A percentile compares a stretch with the other conserved stretches of the same genome.
phyloP scores from a whole-genome alignment of 1,140 invertebrate genomes.

The Zophobas morio region DNA sequence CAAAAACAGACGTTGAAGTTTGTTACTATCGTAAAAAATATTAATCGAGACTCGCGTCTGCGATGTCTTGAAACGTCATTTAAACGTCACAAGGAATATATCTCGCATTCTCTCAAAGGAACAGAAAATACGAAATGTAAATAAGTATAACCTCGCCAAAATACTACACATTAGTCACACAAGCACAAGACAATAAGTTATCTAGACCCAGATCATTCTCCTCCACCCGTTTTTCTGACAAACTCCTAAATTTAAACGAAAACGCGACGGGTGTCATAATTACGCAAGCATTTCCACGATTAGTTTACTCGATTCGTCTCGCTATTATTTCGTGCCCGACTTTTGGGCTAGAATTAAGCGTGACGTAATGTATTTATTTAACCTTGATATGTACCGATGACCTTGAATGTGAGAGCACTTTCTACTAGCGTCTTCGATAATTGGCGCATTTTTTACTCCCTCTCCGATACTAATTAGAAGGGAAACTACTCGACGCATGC shows the following conservation, averaged over 20 bases:
- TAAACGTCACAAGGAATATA: constrained; percentile 30
- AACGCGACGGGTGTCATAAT: constrained; percentile 6
- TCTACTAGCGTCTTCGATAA: no score
- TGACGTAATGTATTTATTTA: no score
- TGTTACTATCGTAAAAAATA: constrained; percentile 29
- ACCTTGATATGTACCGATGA: no score
- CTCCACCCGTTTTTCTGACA: constrained; percentile 8
- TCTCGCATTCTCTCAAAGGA: constrained; percentile 36
- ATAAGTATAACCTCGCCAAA: constrained; percentile 28
- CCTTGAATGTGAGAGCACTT: no score
- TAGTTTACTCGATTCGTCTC: no score
- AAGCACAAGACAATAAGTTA: constrained; percentile 27
- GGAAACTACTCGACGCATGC: no score
- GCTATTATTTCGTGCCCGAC: no score
- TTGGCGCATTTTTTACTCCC: no score
- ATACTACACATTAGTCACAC: constrained; percentile 27
- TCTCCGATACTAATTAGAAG: no score
- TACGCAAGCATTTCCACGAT: background rate
- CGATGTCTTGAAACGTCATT: constrained; percentile 28
- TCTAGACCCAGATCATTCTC: constrained; percentile 9
- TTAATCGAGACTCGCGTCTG: constrained; percentile 29
- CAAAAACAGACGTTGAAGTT: constrained; percentile 29
- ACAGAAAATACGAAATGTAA: constrained; percentile 31
- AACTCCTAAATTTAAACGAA: constrained; percentile 1
- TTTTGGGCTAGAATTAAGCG: no score